phyloP scores from a whole-genome alignment of 1,140 invertebrate species.

The Drosophila mayri region DNA sequence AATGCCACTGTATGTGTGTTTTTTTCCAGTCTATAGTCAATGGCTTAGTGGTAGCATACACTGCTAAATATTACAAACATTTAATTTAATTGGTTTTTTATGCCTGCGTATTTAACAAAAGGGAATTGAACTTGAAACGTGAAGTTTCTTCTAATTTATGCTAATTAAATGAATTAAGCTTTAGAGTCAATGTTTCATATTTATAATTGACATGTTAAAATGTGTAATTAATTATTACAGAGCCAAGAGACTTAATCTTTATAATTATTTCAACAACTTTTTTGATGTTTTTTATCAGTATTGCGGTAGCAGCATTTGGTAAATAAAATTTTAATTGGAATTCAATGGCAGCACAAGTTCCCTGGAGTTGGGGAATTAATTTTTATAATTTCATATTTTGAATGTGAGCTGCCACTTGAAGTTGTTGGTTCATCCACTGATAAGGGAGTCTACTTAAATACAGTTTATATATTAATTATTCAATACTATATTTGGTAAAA shows the following conservation, averaged over 20 bases:
- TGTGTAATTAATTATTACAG: not conserved
- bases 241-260: not conserved
- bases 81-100: not conserved
- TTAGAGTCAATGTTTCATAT: conserved; percentile 3
- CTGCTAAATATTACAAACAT: not conserved
- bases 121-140: conserved; percentile 13
- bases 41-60: not conserved
- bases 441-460: not conserved
- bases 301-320: conserved; percentile 4
- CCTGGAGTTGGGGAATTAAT: conserved; percentile 8
- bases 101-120: not conserved
- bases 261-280: not conserved
- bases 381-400: conserved; percentile 26
- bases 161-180: conserved; percentile 8
- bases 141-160: conserved; percentile 1
- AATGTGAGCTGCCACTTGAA: not conserved
- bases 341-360: not conserved
- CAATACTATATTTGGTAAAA: not conserved
- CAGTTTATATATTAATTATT: not conserved
- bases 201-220: not conserved
- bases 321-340: conserved; percentile 6
- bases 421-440: not conserved
- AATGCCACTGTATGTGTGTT: conserved; percentile 20
- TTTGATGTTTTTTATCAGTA: not conserved
- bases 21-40: conserved; percentile 3